Evolutionary conservation across 2,888 invertebrate species (phyloP).

Genomic region (Acronicta alni): DNA sequence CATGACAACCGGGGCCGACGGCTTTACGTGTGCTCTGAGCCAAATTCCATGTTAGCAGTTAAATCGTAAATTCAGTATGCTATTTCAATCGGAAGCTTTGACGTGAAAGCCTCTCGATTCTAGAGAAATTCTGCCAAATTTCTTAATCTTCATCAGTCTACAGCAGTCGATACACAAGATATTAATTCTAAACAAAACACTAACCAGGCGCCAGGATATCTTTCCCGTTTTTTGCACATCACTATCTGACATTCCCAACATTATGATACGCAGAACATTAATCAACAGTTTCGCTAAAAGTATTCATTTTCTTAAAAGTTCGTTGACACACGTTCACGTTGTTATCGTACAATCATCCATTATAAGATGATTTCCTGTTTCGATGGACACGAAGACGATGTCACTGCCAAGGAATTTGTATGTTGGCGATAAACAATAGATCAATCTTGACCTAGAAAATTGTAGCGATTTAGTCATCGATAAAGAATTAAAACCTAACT

Average conservation of each 20-base stretch:
- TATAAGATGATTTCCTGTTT: conserved; percentile 41
- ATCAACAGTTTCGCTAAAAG: conserved; percentile 30
- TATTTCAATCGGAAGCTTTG: too few relatives aligned
- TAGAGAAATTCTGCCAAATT: too few relatives aligned
- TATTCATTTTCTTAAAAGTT: conserved; percentile 32
- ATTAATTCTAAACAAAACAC: too few relatives aligned
- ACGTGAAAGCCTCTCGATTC: too few relatives aligned
- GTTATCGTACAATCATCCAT: conserved; percentile 42
- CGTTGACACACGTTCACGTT: conserved; percentile 29
- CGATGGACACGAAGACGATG: conserved; percentile 26
- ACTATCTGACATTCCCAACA: conserved; percentile 2
- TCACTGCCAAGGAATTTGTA: conserved; percentile 2
- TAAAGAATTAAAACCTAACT: too few relatives aligned
- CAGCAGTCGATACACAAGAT: too few relatives aligned
- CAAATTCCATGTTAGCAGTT: too few relatives aligned
- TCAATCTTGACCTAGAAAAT: background rate
- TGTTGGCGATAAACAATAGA: background rate
- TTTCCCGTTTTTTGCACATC: conserved; percentile 3
- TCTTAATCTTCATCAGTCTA: too few relatives aligned
- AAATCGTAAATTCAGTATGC: too few relatives aligned
- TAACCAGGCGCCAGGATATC: background rate
- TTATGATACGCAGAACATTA: conserved; percentile 8
- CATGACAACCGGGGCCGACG: too few relatives aligned
- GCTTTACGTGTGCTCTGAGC: too few relatives aligned
- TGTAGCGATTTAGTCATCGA: too few relatives aligned